Evolutionary conservation across 2,113 vertebrate species (phyloP).

Genomic region (Merops nubicus): DNA sequence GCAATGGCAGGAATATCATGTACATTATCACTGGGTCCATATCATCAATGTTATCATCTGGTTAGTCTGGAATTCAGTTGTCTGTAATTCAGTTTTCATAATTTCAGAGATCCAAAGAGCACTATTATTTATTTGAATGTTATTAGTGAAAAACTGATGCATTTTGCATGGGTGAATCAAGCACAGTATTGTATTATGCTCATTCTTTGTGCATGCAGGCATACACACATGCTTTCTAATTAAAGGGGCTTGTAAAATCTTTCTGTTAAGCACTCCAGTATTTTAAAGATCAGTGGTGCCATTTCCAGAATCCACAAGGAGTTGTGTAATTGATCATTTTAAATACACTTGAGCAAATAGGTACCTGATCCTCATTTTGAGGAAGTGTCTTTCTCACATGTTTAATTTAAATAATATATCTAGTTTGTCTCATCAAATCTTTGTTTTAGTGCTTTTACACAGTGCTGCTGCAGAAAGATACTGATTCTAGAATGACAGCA

Average conservation of each 20-base stretch:
- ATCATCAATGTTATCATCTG: background rate
- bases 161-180: background rate
- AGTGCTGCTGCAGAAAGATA: background rate
- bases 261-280: background rate
- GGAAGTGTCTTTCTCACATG: background rate
- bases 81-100: background rate
- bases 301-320: background rate
- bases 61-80: conserved; percentile 45
- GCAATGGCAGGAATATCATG: background rate
- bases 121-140: conserved; percentile 37
- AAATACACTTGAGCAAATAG: background rate
- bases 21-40: conserved; percentile 49
- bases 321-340: background rate
- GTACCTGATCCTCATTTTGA: background rate
- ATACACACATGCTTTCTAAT: background rate
- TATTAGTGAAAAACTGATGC: background rate
- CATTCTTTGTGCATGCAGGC: background rate
- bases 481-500: background rate
- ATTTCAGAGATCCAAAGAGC: conserved; percentile 6
- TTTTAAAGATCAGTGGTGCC: background rate
- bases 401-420: background rate
- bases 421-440: background rate
- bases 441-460: background rate
- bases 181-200: background rate
- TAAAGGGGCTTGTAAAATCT: background rate